phyloP scores from a whole-genome alignment of 2,113 vertebrate genomes.

The Gobius niger region DNA sequence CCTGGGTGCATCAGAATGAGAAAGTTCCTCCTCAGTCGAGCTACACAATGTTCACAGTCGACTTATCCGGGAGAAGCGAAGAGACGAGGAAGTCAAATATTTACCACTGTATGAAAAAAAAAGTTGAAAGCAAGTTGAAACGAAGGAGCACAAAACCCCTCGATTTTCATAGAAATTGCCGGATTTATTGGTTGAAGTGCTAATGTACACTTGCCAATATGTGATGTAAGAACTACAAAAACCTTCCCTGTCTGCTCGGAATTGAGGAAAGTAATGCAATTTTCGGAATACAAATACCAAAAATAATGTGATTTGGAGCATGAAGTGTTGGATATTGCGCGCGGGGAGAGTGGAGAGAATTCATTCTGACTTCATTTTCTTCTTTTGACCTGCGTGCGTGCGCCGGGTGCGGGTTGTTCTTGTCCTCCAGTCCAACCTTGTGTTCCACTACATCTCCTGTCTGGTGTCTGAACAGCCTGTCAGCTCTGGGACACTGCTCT shows the following conservation, averaged over 20 bases:
- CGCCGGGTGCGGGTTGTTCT: slow-evolving; percentile 26
- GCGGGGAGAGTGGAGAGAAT: slow-evolving; percentile 16
- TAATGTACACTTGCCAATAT: slow-evolving; percentile 9
- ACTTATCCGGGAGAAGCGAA: background rate
- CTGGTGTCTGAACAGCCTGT: slow-evolving; percentile 58
- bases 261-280: slow-evolving; percentile 10
- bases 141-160: background rate
- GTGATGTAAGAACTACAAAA: slow-evolving; percentile 34
- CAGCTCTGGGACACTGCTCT: slow-evolving; percentile 55
- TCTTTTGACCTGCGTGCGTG: slow-evolving; percentile 12
- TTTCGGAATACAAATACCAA: slow-evolving; percentile 16
- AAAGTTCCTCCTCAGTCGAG: background rate
- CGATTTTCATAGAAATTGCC: slow-evolving; percentile 13
- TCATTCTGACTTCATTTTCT: slow-evolving; percentile 47
- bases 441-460: slow-evolving; percentile 45
- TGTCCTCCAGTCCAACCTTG: slow-evolving; percentile 50
- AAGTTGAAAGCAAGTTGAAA: slow-evolving; percentile 18
- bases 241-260: slow-evolving; percentile 3
- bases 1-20: background rate
- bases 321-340: slow-evolving; percentile 32
- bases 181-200: slow-evolving; percentile 26
- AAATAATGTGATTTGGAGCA: slow-evolving; percentile 28
- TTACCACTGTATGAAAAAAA: slow-evolving; percentile 21
- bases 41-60: background rate
- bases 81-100: slow-evolving; percentile 4